Conservation (phyloP, 2,888 invertebrate species). For the Acleris sparsana region DNA sequence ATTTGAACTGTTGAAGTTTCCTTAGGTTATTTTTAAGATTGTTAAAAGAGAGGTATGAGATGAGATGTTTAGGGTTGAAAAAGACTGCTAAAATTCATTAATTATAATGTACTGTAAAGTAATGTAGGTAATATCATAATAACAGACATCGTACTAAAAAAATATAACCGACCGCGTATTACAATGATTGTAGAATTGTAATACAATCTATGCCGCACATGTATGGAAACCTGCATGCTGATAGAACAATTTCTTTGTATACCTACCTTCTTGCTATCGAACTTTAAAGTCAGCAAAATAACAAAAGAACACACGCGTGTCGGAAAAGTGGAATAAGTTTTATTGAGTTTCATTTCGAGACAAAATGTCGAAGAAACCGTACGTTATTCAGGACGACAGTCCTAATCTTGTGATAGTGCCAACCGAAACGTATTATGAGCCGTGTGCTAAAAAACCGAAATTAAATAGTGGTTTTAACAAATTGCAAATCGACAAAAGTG, state of each 20-base stretch:
- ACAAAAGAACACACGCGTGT: slow-evolving; percentile 33
- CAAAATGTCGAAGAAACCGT: slow-evolving; percentile 40
- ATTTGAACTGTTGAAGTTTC: too few relatives aligned
- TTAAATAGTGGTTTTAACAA: slow-evolving; percentile 23
- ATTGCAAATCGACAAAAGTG: background rate
- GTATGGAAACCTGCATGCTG: slow-evolving; percentile 7
- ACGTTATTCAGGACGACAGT: slow-evolving; percentile 44
- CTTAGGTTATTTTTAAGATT: too few relatives aligned
- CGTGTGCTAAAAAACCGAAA: slow-evolving; percentile 42
- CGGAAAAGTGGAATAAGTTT: slow-evolving; percentile 19
- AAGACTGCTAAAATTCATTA: too few relatives aligned
- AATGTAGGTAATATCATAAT: too few relatives aligned
- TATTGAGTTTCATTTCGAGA: slow-evolving; percentile 16
- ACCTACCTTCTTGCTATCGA: slow-evolving; percentile 26
- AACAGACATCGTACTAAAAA: too few relatives aligned
- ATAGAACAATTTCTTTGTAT: slow-evolving; percentile 20
- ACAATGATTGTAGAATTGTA: background rate
- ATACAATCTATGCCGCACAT: background rate
- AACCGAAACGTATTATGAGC: slow-evolving; percentile 35
- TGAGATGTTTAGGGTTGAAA: too few relatives aligned
- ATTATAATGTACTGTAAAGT: too few relatives aligned
- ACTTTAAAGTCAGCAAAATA: slow-evolving; percentile 12
- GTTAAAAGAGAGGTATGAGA: too few relatives aligned
- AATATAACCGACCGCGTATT: too few relatives aligned
- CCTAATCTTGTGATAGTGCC: slow-evolving; percentile 54